Evolutionary conservation across 2,113 vertebrate species (phyloP).

Genomic region (Anoura caudifer): DNA sequence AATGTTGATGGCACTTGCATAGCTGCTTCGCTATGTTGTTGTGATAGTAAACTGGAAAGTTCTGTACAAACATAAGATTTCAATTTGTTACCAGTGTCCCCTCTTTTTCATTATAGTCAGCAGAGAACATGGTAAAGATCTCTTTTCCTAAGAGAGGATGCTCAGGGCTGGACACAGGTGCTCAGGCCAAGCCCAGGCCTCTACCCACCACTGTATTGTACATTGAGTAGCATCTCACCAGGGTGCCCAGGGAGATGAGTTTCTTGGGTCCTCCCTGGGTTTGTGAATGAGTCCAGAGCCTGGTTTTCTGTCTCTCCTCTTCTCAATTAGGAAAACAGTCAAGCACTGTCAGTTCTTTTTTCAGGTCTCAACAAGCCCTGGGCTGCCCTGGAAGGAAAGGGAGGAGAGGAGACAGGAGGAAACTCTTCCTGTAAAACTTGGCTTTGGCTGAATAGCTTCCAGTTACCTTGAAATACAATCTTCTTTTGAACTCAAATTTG

Average conservation of each 20-base stretch:
- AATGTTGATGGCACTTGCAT: background rate
- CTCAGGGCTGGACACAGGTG: background rate
- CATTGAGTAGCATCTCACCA: background rate
- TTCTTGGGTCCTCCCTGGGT: background rate
- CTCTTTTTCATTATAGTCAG: background rate
- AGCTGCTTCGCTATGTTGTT: background rate
- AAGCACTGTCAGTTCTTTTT: slow-evolving; percentile 45
- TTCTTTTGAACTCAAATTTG: slow-evolving; percentile 85
- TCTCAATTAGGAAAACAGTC: slow-evolving; percentile 57
- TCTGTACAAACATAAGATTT: background rate
- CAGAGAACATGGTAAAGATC: background rate
- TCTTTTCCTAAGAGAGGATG: background rate
- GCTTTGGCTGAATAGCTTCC: slow-evolving; percentile 84
- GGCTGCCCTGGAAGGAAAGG: slow-evolving; percentile 70
- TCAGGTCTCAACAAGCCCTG: slow-evolving; percentile 64
- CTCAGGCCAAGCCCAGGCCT: background rate
- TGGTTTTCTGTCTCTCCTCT: slow-evolving; percentile 55
- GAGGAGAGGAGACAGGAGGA: slow-evolving; percentile 70
- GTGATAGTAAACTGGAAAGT: background rate
- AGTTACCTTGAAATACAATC: slow-evolving; percentile 86
- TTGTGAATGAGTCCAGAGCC: slow-evolving; percentile 21
- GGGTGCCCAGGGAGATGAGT: background rate
- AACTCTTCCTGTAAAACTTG: slow-evolving; percentile 78
- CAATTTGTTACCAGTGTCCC: background rate
- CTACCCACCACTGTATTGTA: background rate